Evolutionary conservation across 2,797 vertebrate genomes (phyloP).

Genomic region (Esox lucius): DNA sequence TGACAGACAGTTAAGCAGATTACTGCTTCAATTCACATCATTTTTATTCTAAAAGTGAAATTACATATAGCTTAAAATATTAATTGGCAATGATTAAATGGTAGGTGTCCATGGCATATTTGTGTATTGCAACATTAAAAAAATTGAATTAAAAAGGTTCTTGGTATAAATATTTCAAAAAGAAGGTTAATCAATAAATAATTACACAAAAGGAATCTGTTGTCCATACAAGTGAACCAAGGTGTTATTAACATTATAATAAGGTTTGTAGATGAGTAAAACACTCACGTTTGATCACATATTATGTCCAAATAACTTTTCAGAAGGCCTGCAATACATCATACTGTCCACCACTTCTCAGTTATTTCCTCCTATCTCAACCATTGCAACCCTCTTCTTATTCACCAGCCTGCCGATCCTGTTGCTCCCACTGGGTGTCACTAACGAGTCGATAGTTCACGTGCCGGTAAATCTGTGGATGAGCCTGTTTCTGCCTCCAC

Average conservation of each 20-base stretch:
- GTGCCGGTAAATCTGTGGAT: slow-evolving; percentile 58
- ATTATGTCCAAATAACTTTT: slow-evolving; percentile 1
- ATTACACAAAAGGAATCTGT: no score
- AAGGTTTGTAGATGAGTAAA: background rate
- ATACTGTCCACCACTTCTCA: background rate
- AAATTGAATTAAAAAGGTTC: background rate
- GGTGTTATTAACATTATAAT: background rate
- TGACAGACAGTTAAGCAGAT: background rate
- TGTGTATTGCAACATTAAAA: no score
- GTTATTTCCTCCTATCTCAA: background rate
- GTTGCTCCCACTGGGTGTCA: slow-evolving; percentile 61
- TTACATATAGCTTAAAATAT: no score
- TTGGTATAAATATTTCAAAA: background rate
- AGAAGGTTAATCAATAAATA: background rate
- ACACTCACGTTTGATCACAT: background rate
- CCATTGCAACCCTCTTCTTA: background rate
- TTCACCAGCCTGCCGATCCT: slow-evolving; percentile 9
- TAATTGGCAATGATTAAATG: no score
- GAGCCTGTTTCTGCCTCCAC: slow-evolving; percentile 42
- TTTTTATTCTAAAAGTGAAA: no score
- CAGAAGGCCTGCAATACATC: background rate
- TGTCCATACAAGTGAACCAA: background rate
- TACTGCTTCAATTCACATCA: no score
- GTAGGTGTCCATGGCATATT: no score
- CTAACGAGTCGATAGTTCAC: slow-evolving; percentile 67